phyloP scores from a whole-genome alignment of 1,140 invertebrate genomes.

The Heliconius eleuchia region DNA sequence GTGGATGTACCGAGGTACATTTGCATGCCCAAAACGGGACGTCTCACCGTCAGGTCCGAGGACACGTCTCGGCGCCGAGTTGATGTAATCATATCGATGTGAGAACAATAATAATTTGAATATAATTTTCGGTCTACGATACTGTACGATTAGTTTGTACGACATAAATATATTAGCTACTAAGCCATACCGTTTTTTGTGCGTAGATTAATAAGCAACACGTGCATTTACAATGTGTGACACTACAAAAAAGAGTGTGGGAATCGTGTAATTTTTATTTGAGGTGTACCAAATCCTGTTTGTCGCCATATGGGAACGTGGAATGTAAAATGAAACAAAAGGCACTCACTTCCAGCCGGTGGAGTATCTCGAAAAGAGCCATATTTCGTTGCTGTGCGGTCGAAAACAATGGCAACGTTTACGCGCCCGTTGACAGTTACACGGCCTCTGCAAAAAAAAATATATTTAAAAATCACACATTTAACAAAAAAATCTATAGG shows the following conservation, averaged over 20 bases:
- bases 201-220: slow-evolving; percentile 54
- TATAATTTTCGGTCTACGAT: slow-evolving; percentile 54
- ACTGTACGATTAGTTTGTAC: slow-evolving; percentile 46
- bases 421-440: slow-evolving; percentile 91
- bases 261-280: slow-evolving; percentile 45
- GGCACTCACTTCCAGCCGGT: slow-evolving; percentile 94
- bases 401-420: slow-evolving; percentile 96
- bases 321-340: slow-evolving; percentile 38
- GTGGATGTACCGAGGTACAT: slow-evolving; percentile 64
- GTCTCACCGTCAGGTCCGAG: slow-evolving; percentile 43
- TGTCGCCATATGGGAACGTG: slow-evolving; percentile 43
- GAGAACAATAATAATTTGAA: slow-evolving; percentile 66
- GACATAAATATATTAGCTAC: slow-evolving; percentile 49
- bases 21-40: slow-evolving; percentile 68
- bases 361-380: slow-evolving; percentile 99
- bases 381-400: slow-evolving; percentile 94
- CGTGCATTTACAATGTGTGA: slow-evolving; percentile 57
- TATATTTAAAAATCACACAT: neutral
- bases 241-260: slow-evolving; percentile 48
- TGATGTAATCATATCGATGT: slow-evolving; percentile 65
- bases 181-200: slow-evolving; percentile 42
- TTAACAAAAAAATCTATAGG: neutral
- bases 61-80: slow-evolving; percentile 48
- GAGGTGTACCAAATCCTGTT: slow-evolving; percentile 43
- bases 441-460: slow-evolving; percentile 86